Conservation (phyloP, 92 coral and sea anemone genomes). For the Actinostola sp. region DNA sequence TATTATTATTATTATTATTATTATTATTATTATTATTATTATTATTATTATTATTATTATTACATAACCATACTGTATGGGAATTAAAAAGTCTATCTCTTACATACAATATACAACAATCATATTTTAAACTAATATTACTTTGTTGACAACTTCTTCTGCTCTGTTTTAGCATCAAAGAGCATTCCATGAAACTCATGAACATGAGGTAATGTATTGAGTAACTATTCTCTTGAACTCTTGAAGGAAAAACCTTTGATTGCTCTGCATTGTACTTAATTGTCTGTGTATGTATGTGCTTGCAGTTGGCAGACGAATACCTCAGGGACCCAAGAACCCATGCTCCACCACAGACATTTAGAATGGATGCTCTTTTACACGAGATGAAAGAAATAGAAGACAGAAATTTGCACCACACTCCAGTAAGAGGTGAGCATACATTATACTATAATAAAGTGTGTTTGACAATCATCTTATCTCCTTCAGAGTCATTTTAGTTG, state of each 20-base stretch:
- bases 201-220: conserved; percentile 94
- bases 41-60: too few relatives aligned
- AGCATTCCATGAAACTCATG: conserved; percentile 76
- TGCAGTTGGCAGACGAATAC: conserved; percentile 82
- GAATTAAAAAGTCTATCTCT: too few relatives aligned
- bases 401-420: conserved; percentile 73
- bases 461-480: too few relatives aligned
- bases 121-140: not conserved
- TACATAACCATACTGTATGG: too few relatives aligned
- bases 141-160: not conserved
- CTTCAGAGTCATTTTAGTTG: too few relatives aligned
- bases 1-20: too few relatives aligned
- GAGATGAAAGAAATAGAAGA: conserved; percentile 93
- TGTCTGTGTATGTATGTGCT: not conserved
- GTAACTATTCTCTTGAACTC: too few relatives aligned
- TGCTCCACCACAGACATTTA: conserved; percentile 91
- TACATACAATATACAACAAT: too few relatives aligned
- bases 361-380: conserved; percentile 85
- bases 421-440: conserved; percentile 68
- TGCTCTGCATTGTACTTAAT: not conserved
- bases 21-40: too few relatives aligned
- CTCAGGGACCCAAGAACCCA: conserved; percentile 79
- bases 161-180: conserved; percentile 47
- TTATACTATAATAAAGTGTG: too few relatives aligned
- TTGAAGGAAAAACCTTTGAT: not conserved